These are phyloP conservation scores for Scotopteryx bipunctaria DNA, from an alignment of 2,888 invertebrate species.

Conservation along the genomic window DNA sequence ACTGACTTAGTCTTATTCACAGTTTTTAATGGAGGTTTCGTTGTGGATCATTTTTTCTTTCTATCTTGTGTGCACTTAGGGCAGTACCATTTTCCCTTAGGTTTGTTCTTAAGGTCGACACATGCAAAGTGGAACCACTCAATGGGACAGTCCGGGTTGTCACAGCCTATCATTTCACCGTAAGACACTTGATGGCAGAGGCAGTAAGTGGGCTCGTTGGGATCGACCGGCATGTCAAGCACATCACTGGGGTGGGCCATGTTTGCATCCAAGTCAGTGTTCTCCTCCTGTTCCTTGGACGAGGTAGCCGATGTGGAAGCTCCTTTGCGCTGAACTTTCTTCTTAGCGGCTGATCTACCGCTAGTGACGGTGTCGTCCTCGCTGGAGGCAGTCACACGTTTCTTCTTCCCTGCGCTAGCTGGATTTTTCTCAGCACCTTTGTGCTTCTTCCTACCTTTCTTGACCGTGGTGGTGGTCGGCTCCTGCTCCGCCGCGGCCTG, in stretches of 20 bases:
- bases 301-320: conserved; percentile 62
- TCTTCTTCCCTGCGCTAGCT: conserved; percentile 75
- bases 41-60: conserved; percentile 88
- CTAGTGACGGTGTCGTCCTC: conserved; percentile 72
- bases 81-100: conserved; percentile 98
- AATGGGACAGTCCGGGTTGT: conserved; percentile 94
- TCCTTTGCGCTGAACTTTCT: conserved; percentile 71
- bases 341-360: conserved; percentile 71
- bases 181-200: conserved; percentile 98
- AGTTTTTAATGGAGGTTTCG: conserved; percentile 60
- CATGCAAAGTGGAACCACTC: conserved; percentile 99
- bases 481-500: conserved; percentile 77
- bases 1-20: conserved; percentile 69
- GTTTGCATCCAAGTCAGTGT: conserved; percentile 79
- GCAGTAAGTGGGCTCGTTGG: conserved; percentile 99
- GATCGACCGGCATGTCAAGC: conserved; percentile 96
- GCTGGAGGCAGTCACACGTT: conserved; percentile 80
- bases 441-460: conserved; percentile 77
- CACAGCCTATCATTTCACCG: conserved; percentile 98
- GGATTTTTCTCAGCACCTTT: conserved; percentile 71
- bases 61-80: conserved; percentile 94
- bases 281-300: conserved; percentile 72
- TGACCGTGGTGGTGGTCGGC: conserved; percentile 66
- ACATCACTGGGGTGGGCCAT: conserved; percentile 94
- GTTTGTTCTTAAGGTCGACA: conserved; percentile 94